Base-by-base conservation (phyloP, 2,888 invertebrate genomes). In the Schizaphis graminum region DNA sequence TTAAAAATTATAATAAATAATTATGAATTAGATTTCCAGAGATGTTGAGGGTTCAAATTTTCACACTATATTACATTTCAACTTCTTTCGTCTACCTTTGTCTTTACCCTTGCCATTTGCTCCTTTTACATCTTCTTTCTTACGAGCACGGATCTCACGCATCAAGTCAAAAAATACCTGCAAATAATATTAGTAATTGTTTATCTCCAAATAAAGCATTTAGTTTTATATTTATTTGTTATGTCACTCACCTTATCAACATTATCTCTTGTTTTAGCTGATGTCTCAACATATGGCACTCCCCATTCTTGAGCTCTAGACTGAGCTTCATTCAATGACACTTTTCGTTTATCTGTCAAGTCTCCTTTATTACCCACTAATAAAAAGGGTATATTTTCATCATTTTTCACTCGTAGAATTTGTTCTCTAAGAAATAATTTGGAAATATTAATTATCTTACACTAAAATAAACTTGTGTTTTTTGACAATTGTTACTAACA, bases 121-220 rank as follows among this genome's bases (percentile, higher is more conserved):
- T 95, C 98, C 97, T 96, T 98, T 98, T 96, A 97, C 98, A 97
- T 98, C 98, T 97, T 98, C 98, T 96, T 98, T 98, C 97, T 99
- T 99, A 96, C 99, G 97, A 96, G 99, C 98, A 95, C 99, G 98
- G 96, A 99, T 99, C 97, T 99, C 99, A 95, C 99, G 97, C 99
- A 99, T 99, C 97, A 99, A 97, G 97, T 99, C 99, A 97, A 98
- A 99, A 97, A 99, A 99, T 96, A 99, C 99, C 99, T 99, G 97
- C 89, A 96, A 96, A 91, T 57, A 84, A 84, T 56, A 7, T 47
- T 41, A 86, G 47, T 41, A 57, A 44, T 86, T 88, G 5, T 87
- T 88, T 24, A 56, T 24, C 10, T 16, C 28, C n/a, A 24, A 41
- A 77, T 26, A n/a, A 67, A n/a, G 7, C 3, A 41, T 84, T 91